Evolutionary conservation across 2,113 vertebrate genomes (phyloP), one percentile per base, ranked within the genome.

Genomic region (Triplophysa siluroides): DNA sequence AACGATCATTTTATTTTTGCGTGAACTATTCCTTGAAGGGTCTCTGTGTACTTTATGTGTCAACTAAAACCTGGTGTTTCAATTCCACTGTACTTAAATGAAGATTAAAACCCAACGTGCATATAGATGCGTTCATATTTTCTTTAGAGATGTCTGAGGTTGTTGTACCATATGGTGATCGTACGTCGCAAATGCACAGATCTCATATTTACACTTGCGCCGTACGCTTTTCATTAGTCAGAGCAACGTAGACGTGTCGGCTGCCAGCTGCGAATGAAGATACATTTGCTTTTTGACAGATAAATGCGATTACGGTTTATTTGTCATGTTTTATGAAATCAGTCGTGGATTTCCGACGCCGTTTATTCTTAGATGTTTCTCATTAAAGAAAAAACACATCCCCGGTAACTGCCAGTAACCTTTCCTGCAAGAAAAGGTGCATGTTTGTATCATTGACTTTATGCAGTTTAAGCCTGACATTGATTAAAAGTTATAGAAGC

Each of bases 311-410:
- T 41, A 54, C 3, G 24, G 56, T 68, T 61, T 67, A 82, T 54
- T 83, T 79, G 70, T 61, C 71, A 70, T 79, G 66, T 61, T 79
- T 66, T 41, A 63, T 67, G 43, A 72, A 71, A 69, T 21, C n/a
- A 43, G 18, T 41, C 69, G 29, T 16, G 29, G 60, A 69, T 45
- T 64, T 45, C 64, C 69, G 26, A 6, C 7, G 41, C 65, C 12
- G 8, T 52, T 61, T 58, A 47, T 52, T 76, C 56, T 79, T 29
- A 47, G 69, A 83, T 63, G 29, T 64, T 64, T 26, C 18, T 64
- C 72, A 66, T 76, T 67, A 72, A 77, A 83, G 23, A 77, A 75
- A 29, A 75, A 80, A 56, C 26, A n/a, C 56, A 52, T 66, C 70
- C 41, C 58, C 58, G 21, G 26, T 60, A 81, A 63, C 26, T 21